Percentiles rank a stretch among this genome's conserved stretches.
Conservation (phyloP, 2,888 invertebrate genomes). For the Clivina fossor region DNA sequence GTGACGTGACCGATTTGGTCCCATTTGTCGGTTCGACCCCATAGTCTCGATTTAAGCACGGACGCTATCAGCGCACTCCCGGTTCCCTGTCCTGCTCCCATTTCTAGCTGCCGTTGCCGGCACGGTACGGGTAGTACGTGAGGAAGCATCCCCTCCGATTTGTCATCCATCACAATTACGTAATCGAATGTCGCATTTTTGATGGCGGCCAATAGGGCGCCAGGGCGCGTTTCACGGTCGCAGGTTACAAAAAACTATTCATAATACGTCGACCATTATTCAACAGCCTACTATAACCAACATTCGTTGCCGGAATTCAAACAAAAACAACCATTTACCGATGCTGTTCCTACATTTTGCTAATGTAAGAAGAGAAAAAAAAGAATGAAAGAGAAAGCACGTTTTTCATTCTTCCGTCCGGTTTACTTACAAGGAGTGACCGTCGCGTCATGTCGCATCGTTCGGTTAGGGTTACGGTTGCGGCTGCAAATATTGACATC, state of each 20-base stretch:
- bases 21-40: constrained; percentile 24
- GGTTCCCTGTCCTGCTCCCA: no score
- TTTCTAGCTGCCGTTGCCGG: no score
- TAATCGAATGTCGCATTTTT: constrained; percentile 24
- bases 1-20: constrained; percentile 19
- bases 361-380: no score
- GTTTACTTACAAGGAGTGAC: constrained; percentile 10
- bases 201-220: constrained; percentile 12
- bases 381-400: constrained; percentile 7
- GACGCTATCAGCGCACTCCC: constrained; percentile 21
- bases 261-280: no score
- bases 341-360: no score
- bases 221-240: constrained; percentile 3
- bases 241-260: no score
- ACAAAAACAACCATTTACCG: no score
- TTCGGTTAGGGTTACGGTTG: no score
- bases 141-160: constrained; percentile 18
- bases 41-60: constrained; percentile 21
- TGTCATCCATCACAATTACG: constrained; percentile 32
- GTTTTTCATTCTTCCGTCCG: no score
- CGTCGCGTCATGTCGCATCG: not conserved
- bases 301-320: no score
- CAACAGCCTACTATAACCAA: no score
- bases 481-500: constrained; percentile 20
- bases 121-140: constrained; percentile 13